Conservation (phyloP, 64 coral and sea anemone species). For the Montipora capricornis region DNA sequence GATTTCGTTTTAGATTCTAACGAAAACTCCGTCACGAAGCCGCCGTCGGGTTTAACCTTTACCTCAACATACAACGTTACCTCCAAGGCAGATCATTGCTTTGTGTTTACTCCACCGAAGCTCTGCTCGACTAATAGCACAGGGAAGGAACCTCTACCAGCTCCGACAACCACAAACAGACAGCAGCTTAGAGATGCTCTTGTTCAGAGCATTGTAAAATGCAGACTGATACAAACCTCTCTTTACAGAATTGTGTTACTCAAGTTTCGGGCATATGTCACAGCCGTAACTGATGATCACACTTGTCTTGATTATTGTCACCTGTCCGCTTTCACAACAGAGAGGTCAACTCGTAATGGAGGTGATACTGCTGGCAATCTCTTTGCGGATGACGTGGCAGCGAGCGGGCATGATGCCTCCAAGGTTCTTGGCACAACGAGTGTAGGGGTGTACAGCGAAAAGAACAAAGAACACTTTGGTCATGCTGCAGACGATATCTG, state of each 20-base stretch:
- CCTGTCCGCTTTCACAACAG: background rate
- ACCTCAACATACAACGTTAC: background rate
- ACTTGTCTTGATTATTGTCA: background rate
- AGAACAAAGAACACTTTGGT: no score
- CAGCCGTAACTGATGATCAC: background rate
- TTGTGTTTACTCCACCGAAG: background rate
- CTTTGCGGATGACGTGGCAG: no score
- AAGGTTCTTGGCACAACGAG: no score
- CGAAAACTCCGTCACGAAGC: background rate
- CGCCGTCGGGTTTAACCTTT: background rate
- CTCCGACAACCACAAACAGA: background rate
- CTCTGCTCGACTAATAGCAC: no score
- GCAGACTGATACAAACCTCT: constrained; percentile 26
- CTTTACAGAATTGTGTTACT: constrained; percentile 17
- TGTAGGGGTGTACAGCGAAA: no score
- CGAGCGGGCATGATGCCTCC: no score
- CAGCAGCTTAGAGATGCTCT: background rate
- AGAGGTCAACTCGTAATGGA: background rate
- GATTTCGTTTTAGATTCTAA: no score
- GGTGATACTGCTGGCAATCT: background rate
- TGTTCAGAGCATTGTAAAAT: constrained; percentile 19
- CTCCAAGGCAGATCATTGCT: background rate
- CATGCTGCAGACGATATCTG: no score
- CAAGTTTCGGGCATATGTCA: background rate
- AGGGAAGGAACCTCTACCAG: background rate